Conservation (phyloP, 2,888 invertebrate species). For the Lagria hirta region DNA sequence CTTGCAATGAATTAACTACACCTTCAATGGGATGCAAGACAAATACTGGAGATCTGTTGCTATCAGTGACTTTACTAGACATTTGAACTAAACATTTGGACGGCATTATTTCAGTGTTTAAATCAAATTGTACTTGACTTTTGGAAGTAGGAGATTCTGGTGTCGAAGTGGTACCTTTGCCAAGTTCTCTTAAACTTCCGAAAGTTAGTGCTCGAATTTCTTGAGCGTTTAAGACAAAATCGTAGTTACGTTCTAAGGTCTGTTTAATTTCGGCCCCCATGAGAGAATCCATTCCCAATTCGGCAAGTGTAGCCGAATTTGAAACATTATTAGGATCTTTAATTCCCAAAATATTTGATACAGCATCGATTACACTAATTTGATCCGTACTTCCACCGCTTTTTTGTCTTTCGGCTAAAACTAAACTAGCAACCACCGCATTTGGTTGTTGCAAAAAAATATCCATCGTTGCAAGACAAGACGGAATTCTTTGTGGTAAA, state of each 20-base stretch:
- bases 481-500: constrained; percentile 92
- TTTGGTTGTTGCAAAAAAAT: constrained; percentile 86
- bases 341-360: constrained; percentile 87
- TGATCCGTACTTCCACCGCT: constrained; percentile 59
- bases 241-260: constrained; percentile 88
- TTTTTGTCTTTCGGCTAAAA: constrained; percentile 83
- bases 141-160: constrained; percentile 41
- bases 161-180: constrained; percentile 39
- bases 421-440: constrained; percentile 79
- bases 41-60: constrained; percentile 61
- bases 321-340: constrained; percentile 82
- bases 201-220: constrained; percentile 87
- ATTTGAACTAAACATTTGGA: constrained; percentile 69
- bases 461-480: constrained; percentile 88
- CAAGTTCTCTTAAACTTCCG: constrained; percentile 67
- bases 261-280: constrained; percentile 99
- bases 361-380: constrained; percentile 71
- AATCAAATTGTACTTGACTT: constrained; percentile 58
- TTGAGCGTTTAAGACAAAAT: constrained; percentile 85
- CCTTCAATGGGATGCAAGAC: constrained; percentile 90
- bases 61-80: constrained; percentile 57
- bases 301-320: constrained; percentile 77
- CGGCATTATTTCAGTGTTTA: constrained; percentile 71
- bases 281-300: constrained; percentile 96
- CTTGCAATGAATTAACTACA: constrained; percentile 68